These are phyloP conservation scores for Druon quercuslanigerum DNA, from an alignment of 1,140 invertebrate species.

Conservation along the genomic window DNA sequence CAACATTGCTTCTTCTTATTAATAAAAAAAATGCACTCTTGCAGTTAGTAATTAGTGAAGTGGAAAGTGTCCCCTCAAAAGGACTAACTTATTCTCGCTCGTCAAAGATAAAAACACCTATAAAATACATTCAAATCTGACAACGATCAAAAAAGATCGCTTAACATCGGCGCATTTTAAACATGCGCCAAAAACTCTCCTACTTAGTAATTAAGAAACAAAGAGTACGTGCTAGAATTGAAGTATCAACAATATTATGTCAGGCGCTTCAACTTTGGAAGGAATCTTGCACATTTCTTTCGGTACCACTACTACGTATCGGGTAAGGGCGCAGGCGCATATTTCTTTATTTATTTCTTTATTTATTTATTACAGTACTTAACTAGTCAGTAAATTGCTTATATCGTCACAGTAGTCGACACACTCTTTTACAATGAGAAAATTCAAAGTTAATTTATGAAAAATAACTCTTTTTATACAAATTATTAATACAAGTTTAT, in stretches of 20 bases:
- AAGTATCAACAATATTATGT: slow-evolving; percentile 31
- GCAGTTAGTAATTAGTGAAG: slow-evolving; percentile 27
- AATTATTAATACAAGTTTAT: too few relatives aligned
- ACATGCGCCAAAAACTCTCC: slow-evolving; percentile 3
- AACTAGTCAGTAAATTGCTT: slow-evolving; percentile 29
- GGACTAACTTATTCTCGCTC: slow-evolving; percentile 10
- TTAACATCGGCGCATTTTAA: slow-evolving; percentile 18
- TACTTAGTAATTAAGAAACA: slow-evolving; percentile 18
- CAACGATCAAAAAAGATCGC: neutral
- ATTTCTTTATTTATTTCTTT: slow-evolving; percentile 20
- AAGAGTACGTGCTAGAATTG: slow-evolving; percentile 14
- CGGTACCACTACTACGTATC: slow-evolving; percentile 25
- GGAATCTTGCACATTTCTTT: slow-evolving; percentile 30
- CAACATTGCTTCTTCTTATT: neutral
- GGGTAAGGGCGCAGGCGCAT: slow-evolving; percentile 25
- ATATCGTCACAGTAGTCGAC: slow-evolving; percentile 8
- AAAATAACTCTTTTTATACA: too few relatives aligned
- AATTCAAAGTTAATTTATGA: neutral
- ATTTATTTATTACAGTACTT: slow-evolving; percentile 24
- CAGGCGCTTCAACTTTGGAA: slow-evolving; percentile 20
- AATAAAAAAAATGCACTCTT: slow-evolving; percentile 8
- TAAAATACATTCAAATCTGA: slow-evolving; percentile 31
- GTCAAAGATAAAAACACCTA: slow-evolving; percentile 30
- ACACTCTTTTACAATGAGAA: neutral
- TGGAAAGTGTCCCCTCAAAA: neutral